These are phyloP conservation scores for Cetonia aurata DNA, from an alignment of 2,888 invertebrate genomes.

Conservation along the genomic window DNA sequence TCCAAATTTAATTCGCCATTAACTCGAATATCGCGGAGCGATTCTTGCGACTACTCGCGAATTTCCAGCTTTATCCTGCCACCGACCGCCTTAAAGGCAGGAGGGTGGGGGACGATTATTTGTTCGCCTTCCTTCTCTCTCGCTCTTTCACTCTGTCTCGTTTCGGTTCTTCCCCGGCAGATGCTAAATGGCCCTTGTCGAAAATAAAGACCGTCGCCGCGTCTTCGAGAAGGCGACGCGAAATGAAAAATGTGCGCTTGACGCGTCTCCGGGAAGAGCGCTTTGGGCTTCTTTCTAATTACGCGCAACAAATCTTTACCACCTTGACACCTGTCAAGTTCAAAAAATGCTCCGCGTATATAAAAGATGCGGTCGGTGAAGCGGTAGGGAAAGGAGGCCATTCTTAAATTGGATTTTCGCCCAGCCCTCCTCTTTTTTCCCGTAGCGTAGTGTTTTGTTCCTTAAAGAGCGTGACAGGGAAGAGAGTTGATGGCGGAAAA, in stretches of 20 bases:
- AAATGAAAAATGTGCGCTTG: conserved; percentile 61
- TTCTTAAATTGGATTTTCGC: conserved; percentile 63
- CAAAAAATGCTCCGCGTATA: conserved; percentile 47
- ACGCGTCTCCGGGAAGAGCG: conserved; percentile 58
- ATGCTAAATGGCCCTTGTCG: conserved; percentile 47
- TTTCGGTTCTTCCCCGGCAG: conserved; percentile 45
- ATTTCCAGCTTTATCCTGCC: too few relatives aligned
- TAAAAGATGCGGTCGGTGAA: too few relatives aligned
- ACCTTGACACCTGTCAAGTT: conserved; percentile 62
- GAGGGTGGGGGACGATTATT: background rate
- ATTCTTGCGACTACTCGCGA: too few relatives aligned
- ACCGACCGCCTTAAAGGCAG: too few relatives aligned
- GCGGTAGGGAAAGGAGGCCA: conserved; percentile 57
- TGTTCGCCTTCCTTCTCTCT: background rate
- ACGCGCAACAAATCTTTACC: conserved; percentile 66
- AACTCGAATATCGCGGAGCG: too few relatives aligned
- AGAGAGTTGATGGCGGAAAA: conserved; percentile 17
- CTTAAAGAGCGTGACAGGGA: too few relatives aligned
- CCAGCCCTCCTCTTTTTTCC: conserved; percentile 8
- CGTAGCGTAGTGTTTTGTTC: conserved; percentile 14
- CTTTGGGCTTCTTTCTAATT: conserved; percentile 66
- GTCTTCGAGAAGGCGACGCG: conserved; percentile 35
- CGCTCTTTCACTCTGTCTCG: background rate
- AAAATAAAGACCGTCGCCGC: conserved; percentile 51
- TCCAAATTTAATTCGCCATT: too few relatives aligned